Evolutionary conservation across 2,888 invertebrate genomes (phyloP), one percentile per base, ranked within the genome.

Genomic region (Athrips mouffetella): DNA sequence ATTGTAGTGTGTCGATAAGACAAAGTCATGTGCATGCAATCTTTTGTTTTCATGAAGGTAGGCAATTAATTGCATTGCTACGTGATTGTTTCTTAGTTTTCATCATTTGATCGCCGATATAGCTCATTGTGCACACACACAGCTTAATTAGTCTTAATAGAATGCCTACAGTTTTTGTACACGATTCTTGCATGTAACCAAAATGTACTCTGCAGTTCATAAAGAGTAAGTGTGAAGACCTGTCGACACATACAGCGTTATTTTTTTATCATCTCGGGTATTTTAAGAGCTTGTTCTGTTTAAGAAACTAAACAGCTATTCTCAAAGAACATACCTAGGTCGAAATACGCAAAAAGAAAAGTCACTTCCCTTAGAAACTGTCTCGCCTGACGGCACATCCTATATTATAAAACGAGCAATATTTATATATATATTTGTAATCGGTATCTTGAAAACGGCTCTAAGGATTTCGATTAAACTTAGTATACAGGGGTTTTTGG

Each of bases 61-160:
- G n/a, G 7, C n/a, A 27, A n/a, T n/a, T 27, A 27, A 27, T 27
- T 27, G n/a, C 27, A 27, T 27, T 8, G n/a, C 37, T 37, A 37
- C 21, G 21, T 37, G 37, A 37, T 37, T 37, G 27, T 41, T 41
- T 41, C 41, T 41, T 8, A 16, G 41, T 25, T 41, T 41, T 41
- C 41, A 41, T 27, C 16, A 15, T 41, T 16, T 11, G 15, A 41
- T 16, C 5, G 20, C 5, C 37, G 37, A 37, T 37, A 37, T 37
- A 18, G 16, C 27, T 15, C 37, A 37, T 37, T 37, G 21, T 37
- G 18, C n/a, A n/a, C n/a, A 35, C n/a, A 11, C 16, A 33, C 16
- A 10, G 7, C 1, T 2, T 7, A 15, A 16, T 15, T 16, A 33
- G 5, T n/a, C 13, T 31, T 6, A 7, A 16, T 33, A 33, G 2